Percentiles rank a stretch among this genome's conserved stretches.
Evolutionary conservation across 1,140 invertebrate species (phyloP).

Genomic region (Asobara japonica): DNA sequence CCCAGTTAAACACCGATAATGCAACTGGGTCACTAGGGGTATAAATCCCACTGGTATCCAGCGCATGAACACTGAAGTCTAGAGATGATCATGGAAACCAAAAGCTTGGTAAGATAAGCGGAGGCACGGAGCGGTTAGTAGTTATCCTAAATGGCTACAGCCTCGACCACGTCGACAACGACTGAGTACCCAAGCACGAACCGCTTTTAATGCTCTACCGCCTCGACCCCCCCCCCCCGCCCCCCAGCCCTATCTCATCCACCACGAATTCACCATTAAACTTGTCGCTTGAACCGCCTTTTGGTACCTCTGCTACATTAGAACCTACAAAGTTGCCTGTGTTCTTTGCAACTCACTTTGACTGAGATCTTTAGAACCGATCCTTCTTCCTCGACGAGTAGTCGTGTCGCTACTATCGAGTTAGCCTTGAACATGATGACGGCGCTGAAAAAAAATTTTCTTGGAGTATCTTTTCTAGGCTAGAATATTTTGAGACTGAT

Average conservation of each 20-base stretch:
- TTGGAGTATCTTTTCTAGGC: too few species aligned
- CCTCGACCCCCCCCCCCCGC: background rate
- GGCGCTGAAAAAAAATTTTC: too few species aligned
- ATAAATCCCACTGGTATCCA: constrained; percentile 20
- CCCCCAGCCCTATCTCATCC: constrained; percentile 1
- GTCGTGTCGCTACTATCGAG: too few species aligned
- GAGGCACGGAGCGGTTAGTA: constrained; percentile 31
- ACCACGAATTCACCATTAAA: constrained; percentile 24
- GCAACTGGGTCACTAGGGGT: background rate
- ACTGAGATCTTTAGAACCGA: background rate
- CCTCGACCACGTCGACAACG: constrained; percentile 33
- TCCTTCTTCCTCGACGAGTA: too few species aligned
- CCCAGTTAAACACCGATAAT: background rate
- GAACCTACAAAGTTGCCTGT: constrained; percentile 6
- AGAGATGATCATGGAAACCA: constrained; percentile 14
- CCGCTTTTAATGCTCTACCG: constrained; percentile 26
- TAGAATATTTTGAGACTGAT: too few species aligned
- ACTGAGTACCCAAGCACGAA: constrained; percentile 30
- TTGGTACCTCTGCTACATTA: constrained; percentile 4
- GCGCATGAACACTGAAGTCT: background rate
- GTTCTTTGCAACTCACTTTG: background rate
- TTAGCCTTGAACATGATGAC: too few species aligned
- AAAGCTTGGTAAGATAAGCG: constrained; percentile 28
- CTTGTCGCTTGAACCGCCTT: constrained; percentile 20
- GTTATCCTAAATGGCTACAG: constrained; percentile 34